phyloP scores from a whole-genome alignment of 2,888 invertebrate species.

The Calephelis perditalis region DNA sequence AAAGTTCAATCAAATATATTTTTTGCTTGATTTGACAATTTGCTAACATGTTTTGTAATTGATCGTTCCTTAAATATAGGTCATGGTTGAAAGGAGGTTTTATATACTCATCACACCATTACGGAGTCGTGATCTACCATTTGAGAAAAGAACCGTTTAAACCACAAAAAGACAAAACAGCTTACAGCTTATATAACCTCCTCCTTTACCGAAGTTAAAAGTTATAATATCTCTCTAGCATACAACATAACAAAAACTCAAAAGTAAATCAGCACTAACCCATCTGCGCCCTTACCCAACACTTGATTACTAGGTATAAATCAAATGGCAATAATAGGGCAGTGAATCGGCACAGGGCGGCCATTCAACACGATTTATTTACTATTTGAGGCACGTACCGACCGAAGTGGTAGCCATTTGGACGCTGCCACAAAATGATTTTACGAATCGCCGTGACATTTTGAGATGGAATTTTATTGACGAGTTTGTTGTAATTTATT shows the following conservation, averaged over 20 bases:
- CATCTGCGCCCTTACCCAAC: constrained; percentile 21
- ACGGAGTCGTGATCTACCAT: no score
- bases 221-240: no score
- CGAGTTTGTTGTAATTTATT: constrained; percentile 27
- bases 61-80: no score
- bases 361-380: constrained; percentile 59
- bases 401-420: constrained; percentile 60
- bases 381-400: constrained; percentile 63
- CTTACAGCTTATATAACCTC: no score
- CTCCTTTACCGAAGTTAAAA: no score
- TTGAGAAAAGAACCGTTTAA: no score
- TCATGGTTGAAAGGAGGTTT: no score
- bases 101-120: no score
- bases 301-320: constrained; percentile 38
- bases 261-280: constrained; percentile 9
- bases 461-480: constrained; percentile 57
- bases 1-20: no score
- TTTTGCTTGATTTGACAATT: no score
- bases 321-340: constrained; percentile 50
- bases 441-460: constrained; percentile 42
- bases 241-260: constrained; percentile 12
- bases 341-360: constrained; percentile 37
- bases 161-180: no score
- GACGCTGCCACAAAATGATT: constrained; percentile 50
- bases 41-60: no score